These are phyloP conservation scores for Mustela lutreola DNA, from an alignment of 2,113 vertebrate genomes.

Conservation along the genomic window DNA sequence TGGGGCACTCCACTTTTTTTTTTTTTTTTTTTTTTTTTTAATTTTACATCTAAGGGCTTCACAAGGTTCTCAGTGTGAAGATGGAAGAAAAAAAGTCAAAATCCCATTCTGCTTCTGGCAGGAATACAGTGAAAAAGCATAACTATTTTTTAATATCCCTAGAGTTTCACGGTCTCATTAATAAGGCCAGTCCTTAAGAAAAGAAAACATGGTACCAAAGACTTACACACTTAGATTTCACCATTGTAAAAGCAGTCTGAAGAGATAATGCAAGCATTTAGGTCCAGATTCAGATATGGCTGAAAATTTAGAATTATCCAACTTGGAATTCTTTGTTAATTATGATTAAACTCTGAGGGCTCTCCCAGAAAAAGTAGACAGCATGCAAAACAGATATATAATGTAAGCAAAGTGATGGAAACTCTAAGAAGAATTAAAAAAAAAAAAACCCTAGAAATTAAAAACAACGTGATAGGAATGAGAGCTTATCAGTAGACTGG, in stretches of 20 bases:
- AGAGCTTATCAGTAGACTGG: neutral
- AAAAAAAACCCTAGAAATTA: neutral
- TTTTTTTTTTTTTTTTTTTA: neutral
- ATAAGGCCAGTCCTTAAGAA: neutral
- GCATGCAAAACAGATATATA: neutral
- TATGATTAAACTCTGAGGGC: neutral
- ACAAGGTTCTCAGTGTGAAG: neutral
- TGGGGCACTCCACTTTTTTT: rapidly evolving
- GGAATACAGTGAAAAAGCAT: neutral
- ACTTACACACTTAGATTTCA: neutral
- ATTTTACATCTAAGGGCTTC: neutral
- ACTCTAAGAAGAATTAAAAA: neutral
- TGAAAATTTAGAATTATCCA: neutral
- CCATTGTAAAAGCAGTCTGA: neutral
- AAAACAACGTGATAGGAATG: neutral
- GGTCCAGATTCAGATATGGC: neutral
- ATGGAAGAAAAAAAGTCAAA: neutral
- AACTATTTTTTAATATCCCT: neutral
- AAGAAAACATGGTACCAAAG: neutral
- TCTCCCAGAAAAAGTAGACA: neutral
- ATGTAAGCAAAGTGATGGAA: neutral
- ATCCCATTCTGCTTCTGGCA: neutral
- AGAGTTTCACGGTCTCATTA: neutral
- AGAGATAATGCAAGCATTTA: neutral
- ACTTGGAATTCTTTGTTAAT: neutral